Evolutionary conservation across 2,797 vertebrate species (phyloP).

Genomic region (Otolemur crassicaudatus): DNA sequence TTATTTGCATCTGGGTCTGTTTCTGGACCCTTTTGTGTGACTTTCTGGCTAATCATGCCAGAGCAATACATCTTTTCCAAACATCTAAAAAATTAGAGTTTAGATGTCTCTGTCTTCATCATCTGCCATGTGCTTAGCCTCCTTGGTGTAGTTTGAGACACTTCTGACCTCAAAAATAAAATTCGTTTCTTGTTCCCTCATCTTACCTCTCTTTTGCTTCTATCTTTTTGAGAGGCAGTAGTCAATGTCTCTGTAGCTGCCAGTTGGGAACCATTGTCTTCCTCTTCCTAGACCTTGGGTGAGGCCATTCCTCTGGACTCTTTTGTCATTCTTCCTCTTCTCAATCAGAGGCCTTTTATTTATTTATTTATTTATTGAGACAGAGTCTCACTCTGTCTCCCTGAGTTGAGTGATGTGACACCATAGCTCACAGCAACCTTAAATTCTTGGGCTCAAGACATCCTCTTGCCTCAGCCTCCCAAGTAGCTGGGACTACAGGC

Average conservation of each 20-base stretch:
- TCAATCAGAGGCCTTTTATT: not conserved
- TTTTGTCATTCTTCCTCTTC: not conserved
- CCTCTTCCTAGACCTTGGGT: not conserved
- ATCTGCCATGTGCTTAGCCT: not conserved
- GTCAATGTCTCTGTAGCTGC: not conserved
- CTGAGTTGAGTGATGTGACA: too few species aligned
- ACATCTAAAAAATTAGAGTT: not conserved
- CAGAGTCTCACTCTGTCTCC: too few species aligned
- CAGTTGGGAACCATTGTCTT: not conserved
- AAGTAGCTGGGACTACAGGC: too few species aligned
- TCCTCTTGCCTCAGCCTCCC: too few species aligned
- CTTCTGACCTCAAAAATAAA: not conserved
- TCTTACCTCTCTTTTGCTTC: not conserved
- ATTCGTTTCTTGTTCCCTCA: not conserved
- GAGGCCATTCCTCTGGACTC: not conserved
- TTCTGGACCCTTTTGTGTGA: not conserved
- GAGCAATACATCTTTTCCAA: not conserved
- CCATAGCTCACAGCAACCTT: too few species aligned
- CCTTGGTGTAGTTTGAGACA: not conserved
- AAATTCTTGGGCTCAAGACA: too few species aligned
- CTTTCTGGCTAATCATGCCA: slow-evolving; percentile 5
- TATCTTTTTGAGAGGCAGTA: not conserved
- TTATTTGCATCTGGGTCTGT: not conserved
- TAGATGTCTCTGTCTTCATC: not conserved
- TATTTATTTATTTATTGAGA: too few species aligned